phyloP scores from a whole-genome alignment of 30 jellyfish, hydroid and myxozoan genomes.

The Pseudorhiza aurosa region DNA sequence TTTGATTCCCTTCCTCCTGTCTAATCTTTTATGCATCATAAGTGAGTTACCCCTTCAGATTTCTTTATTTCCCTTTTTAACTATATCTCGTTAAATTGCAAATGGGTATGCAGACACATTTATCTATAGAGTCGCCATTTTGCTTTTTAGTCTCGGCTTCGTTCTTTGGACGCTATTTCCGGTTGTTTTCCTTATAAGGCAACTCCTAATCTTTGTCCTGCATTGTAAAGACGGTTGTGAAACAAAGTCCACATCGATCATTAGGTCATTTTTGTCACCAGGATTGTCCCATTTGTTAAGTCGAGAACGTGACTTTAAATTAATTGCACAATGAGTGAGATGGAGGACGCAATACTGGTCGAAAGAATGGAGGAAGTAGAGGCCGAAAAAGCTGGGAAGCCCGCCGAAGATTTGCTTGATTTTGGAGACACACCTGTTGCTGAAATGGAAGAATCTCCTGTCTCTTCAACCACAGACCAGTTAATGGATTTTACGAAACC shows the following conservation, averaged over 20 bases:
- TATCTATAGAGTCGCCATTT: no score
- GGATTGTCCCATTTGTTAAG: neutral
- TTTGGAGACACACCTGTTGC: constrained; percentile 48
- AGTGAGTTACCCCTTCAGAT: no score
- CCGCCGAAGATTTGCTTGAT: constrained; percentile 34
- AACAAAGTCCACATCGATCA: neutral
- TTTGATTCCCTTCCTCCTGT: no score
- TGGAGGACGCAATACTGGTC: constrained; percentile 57
- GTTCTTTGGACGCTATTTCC: neutral
- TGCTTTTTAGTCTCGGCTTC: no score
- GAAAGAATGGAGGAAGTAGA: constrained; percentile 63
- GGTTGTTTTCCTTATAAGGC: constrained; percentile 32
- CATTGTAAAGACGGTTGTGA: constrained; percentile 2
- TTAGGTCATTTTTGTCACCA: neutral
- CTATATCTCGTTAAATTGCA: no score
- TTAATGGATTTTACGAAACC: constrained; percentile 53
- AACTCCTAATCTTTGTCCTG: constrained; percentile 20
- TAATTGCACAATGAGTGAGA: constrained; percentile 47
- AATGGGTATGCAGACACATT: no score
- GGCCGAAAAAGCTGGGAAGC: constrained; percentile 50
- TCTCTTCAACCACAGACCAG: constrained; percentile 73
- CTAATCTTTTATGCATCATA: no score
- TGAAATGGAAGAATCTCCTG: constrained; percentile 51
- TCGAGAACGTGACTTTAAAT: neutral
- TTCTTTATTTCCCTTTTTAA: no score